phyloP scores from a whole-genome alignment of 2,888 invertebrate species.

The Clitarchus hookeri region DNA sequence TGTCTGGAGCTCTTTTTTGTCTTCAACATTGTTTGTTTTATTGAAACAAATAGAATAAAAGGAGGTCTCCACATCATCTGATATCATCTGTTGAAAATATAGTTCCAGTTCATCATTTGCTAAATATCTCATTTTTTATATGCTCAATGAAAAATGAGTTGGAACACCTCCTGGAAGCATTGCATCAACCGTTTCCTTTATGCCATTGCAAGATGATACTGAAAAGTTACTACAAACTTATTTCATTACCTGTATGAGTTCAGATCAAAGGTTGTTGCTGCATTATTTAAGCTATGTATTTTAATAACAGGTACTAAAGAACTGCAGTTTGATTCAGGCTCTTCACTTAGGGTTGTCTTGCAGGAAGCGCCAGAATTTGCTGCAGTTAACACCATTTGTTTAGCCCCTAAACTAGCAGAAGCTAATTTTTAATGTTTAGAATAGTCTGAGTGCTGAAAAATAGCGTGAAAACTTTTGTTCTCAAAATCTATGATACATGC shows the following conservation, averaged over 20 bases:
- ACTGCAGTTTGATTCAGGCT: neutral
- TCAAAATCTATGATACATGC: conserved; percentile 32
- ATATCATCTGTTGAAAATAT: conserved; percentile 15
- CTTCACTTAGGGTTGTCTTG: neutral
- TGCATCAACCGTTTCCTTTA: too few species aligned
- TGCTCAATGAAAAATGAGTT: neutral
- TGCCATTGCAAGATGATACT: too few species aligned
- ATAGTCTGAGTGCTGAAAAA: neutral
- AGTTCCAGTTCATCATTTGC: neutral
- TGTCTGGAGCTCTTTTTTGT: conserved; percentile 17
- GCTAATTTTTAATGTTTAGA: neutral
- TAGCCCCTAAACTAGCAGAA: neutral
- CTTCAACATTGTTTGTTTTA: conserved; percentile 28
- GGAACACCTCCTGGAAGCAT: too few species aligned
- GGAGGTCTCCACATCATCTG: neutral
- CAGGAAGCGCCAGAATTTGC: neutral
- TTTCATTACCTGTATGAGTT: too few species aligned
- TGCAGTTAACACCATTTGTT: neutral
- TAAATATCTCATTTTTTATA: conserved; percentile 15
- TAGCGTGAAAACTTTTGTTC: conserved; percentile 22
- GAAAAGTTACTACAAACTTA: too few species aligned
- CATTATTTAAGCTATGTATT: neutral
- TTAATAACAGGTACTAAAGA: neutral
- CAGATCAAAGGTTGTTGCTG: too few species aligned
- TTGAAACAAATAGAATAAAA: conserved; percentile 16